Evolutionary conservation across 2,888 invertebrate species (phyloP).

Genomic region (Therioaphis trifolii): DNA sequence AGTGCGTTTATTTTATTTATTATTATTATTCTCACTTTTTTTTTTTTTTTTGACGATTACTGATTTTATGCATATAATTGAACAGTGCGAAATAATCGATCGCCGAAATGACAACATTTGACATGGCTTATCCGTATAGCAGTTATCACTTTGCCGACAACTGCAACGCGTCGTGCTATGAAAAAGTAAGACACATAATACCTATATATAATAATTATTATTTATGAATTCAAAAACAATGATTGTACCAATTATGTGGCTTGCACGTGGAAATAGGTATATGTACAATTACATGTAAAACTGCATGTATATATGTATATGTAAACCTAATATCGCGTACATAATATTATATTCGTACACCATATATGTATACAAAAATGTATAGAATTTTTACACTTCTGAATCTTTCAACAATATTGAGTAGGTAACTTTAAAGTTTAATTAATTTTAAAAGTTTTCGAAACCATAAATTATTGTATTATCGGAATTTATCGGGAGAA

Average conservation of each 20-base stretch:
- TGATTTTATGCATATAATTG: not conserved
- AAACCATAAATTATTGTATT: too few relatives aligned
- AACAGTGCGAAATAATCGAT: constrained; percentile 32
- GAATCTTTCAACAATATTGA: too few relatives aligned
- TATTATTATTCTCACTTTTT: constrained; percentile 32
- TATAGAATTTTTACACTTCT: not conserved
- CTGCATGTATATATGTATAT: not conserved
- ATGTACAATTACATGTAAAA: too few relatives aligned
- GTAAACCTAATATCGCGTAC: not conserved
- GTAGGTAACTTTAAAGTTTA: too few relatives aligned
- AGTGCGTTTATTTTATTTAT: constrained; percentile 8
- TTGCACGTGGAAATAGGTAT: too few relatives aligned
- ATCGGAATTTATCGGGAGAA: too few relatives aligned
- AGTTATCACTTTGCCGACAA: constrained; percentile 46
- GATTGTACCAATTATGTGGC: not conserved
- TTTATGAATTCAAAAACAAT: not conserved
- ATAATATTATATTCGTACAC: not conserved
- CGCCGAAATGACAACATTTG: constrained; percentile 54
- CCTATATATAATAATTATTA: not conserved
- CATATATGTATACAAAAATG: not conserved
- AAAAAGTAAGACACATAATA: constrained; percentile 51
- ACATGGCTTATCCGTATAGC: constrained; percentile 55
- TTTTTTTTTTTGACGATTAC: not conserved
- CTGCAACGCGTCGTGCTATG: constrained; percentile 54
- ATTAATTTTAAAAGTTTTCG: too few relatives aligned